A percentile compares a stretch with the other conserved stretches of the same genome.
phyloP scores from a whole-genome alignment of 2,113 vertebrate genomes.

The Daboia siamensis region DNA sequence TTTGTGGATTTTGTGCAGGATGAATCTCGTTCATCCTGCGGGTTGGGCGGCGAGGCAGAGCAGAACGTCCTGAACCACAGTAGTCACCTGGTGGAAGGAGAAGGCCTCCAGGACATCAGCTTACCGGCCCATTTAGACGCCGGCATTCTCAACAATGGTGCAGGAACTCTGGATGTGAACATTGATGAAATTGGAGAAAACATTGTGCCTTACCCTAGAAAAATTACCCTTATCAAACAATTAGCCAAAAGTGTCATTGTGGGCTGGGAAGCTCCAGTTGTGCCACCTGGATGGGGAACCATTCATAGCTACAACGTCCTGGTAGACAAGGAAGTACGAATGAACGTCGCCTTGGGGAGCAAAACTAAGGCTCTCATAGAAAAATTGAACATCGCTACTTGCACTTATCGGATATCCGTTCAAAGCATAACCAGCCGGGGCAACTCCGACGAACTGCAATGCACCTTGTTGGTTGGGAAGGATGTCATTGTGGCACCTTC shows the following conservation, averaged over 20 bases:
- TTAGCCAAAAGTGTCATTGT: slow-evolving; percentile 97
- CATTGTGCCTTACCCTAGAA: slow-evolving; percentile 96
- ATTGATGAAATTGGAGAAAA: slow-evolving; percentile 93
- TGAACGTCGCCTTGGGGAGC: slow-evolving; percentile 83
- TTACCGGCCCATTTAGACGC: slow-evolving; percentile 61
- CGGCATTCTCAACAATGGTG: slow-evolving; percentile 73
- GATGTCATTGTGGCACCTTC: slow-evolving; percentile 92
- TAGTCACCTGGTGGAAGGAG: slow-evolving; percentile 42
- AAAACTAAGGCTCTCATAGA: slow-evolving; percentile 92
- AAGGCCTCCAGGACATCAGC: slow-evolving; percentile 70
- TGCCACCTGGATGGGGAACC: slow-evolving; percentile 88
- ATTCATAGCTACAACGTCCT: slow-evolving; percentile 91
- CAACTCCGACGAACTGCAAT: slow-evolving; percentile 87
- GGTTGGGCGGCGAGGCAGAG: slow-evolving; percentile 77
- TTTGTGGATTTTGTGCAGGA: slow-evolving; percentile 95
- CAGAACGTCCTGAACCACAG: slow-evolving; percentile 74
- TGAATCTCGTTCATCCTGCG: slow-evolving; percentile 67
- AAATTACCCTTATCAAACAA: slow-evolving; percentile 96
- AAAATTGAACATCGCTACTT: slow-evolving; percentile 85
- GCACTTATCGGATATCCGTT: slow-evolving; percentile 88
- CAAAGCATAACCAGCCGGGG: slow-evolving; percentile 88
- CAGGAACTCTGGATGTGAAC: slow-evolving; percentile 82
- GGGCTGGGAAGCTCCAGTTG: slow-evolving; percentile 91
- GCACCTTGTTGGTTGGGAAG: slow-evolving; percentile 91
- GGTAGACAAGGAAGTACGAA: slow-evolving; percentile 88